These are phyloP conservation scores for Rhinolophus ferrumequinum DNA, from an alignment of 2,113 vertebrate species.

Conservation along the genomic window DNA sequence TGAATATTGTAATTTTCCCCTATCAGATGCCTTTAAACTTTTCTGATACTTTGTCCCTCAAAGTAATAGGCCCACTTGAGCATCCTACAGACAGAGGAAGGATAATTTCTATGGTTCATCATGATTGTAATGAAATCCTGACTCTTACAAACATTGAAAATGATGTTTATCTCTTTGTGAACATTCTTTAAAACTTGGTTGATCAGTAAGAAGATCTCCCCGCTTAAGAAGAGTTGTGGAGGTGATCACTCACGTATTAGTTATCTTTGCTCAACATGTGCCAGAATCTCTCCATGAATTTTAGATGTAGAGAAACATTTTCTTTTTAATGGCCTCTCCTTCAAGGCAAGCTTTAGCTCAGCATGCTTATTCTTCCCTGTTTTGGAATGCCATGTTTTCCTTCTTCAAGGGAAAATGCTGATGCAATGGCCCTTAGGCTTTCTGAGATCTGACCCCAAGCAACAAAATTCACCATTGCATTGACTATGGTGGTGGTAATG, in stretches of 20 bases:
- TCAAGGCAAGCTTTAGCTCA: background rate
- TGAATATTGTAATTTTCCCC: background rate
- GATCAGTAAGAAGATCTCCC: background rate
- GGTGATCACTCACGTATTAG: background rate
- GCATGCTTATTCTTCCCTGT: background rate
- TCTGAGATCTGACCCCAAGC: background rate
- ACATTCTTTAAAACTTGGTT: constrained; percentile 9
- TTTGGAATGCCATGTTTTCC: background rate
- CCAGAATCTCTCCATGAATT: background rate
- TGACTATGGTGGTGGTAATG: background rate
- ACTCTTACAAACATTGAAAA: constrained; percentile 11
- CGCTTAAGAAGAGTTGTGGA: background rate
- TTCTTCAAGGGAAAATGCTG: background rate
- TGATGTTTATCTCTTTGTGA: background rate
- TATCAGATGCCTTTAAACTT: background rate
- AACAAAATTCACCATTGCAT: background rate
- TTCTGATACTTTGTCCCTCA: background rate
- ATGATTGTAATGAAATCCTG: background rate
- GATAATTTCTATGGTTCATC: background rate
- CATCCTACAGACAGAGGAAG: background rate
- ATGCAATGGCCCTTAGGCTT: background rate
- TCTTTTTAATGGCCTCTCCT: background rate
- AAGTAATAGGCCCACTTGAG: background rate
- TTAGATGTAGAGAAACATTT: background rate
- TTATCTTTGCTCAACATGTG: background rate